These are phyloP conservation scores for Elgaria multicarinata DNA, from an alignment of 2,113 vertebrate species.

Conservation along the genomic window DNA sequence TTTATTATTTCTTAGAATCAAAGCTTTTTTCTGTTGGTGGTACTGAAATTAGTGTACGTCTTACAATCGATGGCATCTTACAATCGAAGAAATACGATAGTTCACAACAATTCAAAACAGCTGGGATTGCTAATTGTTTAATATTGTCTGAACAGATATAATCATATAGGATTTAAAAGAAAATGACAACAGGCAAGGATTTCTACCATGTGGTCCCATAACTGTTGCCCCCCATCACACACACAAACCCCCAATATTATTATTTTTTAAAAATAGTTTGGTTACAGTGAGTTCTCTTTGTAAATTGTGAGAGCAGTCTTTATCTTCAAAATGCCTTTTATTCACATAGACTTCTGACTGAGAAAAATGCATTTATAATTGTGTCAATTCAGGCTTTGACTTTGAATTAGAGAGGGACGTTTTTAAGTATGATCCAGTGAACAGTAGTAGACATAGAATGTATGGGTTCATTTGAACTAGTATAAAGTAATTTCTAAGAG, in stretches of 20 bases:
- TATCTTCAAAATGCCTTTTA: no score
- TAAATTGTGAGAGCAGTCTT: not conserved
- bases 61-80: no score
- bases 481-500: not conserved
- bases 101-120: not conserved
- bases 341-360: not conserved
- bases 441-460: not conserved
- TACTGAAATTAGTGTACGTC: no score
- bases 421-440: not conserved
- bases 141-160: not conserved
- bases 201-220: no score
- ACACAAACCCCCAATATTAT: no score
- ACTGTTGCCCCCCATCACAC: no score
- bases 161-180: no score
- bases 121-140: not conserved
- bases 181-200: no score
- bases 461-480: not conserved
- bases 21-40: no score
- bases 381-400: not conserved
- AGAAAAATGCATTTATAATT: not conserved
- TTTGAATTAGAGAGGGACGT: not conserved
- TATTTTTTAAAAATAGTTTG: no score
- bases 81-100: no score
- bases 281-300: not conserved
- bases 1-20: no score